Percentiles rank a stretch among this genome's conserved stretches.
phyloP scores from a whole-genome alignment of 1,140 invertebrate species.

The Drosophila orosa region DNA sequence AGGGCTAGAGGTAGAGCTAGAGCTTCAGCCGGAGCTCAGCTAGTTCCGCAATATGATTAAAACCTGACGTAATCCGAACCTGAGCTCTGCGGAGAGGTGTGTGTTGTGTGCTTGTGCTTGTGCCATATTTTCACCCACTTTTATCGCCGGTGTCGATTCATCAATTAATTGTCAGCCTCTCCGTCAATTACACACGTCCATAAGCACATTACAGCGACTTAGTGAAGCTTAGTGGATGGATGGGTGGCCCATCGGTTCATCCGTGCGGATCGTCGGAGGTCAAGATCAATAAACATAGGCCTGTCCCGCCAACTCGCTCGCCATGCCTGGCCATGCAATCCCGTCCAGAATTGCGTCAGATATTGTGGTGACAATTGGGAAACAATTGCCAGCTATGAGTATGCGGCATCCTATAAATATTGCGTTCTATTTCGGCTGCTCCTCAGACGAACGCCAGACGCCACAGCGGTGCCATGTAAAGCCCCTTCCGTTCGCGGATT shows the following conservation, averaged over 20 bases:
- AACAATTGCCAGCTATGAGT: conserved; percentile 23
- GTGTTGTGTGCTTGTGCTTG: conserved; percentile 15
- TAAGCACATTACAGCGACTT: conserved; percentile 39
- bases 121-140: conserved; percentile 50
- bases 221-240: conserved; percentile 16
- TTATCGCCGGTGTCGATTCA: conserved; percentile 40
- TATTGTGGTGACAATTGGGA: conserved; percentile 15
- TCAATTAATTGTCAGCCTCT: conserved; percentile 53
- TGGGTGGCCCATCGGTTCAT: conserved; percentile 26
- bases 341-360: conserved; percentile 39
- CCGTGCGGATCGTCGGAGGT: conserved; percentile 24
- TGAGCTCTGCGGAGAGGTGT: conserved; percentile 42
- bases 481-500: conserved; percentile 32
- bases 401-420: conserved; percentile 44
- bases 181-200: conserved; percentile 53
- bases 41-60: conserved; percentile 81
- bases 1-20: conserved; percentile 26
- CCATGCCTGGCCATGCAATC: conserved; percentile 19
- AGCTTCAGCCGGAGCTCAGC: conserved; percentile 29
- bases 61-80: conserved; percentile 68
- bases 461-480: conserved; percentile 26
- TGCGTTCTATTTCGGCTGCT: conserved; percentile 27
- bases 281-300: conserved; percentile 31
- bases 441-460: conserved; percentile 42
- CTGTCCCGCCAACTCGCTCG: neutral